Conservation (phyloP, 2,797 vertebrate genomes). For the Cuniculus paca region DNA sequence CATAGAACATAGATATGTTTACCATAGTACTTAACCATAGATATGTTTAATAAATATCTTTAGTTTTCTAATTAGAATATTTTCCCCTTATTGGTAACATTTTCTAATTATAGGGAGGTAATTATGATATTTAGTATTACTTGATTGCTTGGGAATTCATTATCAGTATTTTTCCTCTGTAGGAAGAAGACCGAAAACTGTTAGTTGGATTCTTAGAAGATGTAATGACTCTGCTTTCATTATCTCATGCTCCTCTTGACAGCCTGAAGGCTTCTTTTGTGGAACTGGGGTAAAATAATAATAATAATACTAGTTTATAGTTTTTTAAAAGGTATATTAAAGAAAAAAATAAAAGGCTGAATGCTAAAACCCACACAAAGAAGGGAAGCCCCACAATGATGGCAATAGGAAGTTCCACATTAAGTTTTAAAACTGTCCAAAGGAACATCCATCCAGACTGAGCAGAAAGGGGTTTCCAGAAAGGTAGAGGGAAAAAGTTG, state of each 20-base stretch:
- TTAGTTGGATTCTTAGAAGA: constrained; percentile 98
- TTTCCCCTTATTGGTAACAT: background rate
- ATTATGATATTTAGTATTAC: constrained; percentile 39
- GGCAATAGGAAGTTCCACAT: background rate
- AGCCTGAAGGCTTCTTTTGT: constrained; percentile 99
- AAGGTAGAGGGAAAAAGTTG: background rate
- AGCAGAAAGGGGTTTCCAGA: background rate
- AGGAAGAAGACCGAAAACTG: constrained; percentile 99
- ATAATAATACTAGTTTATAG: background rate
- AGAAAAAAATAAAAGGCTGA: background rate
- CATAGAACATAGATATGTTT: background rate
- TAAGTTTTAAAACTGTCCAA: background rate
- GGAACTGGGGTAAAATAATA: constrained; percentile 95
- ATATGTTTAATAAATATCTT: constrained; percentile 48
- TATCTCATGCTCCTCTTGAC: constrained; percentile 97
- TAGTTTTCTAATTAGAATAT: constrained; percentile 32
- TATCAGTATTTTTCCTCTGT: constrained; percentile 57
- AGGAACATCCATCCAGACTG: background rate
- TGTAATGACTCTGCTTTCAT: constrained; percentile 98
- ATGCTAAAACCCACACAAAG: background rate
- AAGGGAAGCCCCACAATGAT: background rate
- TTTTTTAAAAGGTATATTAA: background rate
- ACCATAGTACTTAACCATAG: background rate
- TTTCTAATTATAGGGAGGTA: constrained; percentile 38
- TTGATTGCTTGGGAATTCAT: constrained; percentile 49